Base-by-base conservation (phyloP, 2,888 invertebrate genomes). In the Lasioglossum oenotherae region DNA sequence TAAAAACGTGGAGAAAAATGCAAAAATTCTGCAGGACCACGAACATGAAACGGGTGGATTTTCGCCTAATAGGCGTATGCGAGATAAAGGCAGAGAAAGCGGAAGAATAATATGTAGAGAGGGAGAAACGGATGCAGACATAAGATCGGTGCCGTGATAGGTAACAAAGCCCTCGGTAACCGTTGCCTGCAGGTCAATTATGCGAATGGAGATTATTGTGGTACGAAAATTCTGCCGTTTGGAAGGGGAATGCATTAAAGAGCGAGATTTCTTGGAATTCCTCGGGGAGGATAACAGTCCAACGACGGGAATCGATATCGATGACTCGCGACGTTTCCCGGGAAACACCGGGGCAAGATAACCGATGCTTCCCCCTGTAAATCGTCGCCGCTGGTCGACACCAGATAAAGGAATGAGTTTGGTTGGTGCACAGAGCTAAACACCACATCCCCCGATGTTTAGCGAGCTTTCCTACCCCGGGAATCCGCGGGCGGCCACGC, bases 321-420 rank as follows among this genome's bases (percentile, higher is more conserved):
- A 69, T 74, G 44, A 67, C 38, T 57, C 46, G 46, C 44, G 74
- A 80, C 16, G 31, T 81, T 81, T 80, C 35, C 41, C 75, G 60
- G 35, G 49, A 44, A 74, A 53, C 41, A 78, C 69, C 57, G 16
- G 16, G 27, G 67, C 60, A 19, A 82, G 82, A 78, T 87, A 86
- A 87, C 69, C 79, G 69, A 57, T 64, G 74, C 44, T 85, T 77
- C 60, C 49, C 80, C 35, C 27, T 77, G 84, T 77, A 82, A 86
- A 78, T 74, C 76, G 75, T 71, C 41, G 44, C 38, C 75, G 69
- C 67, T 75, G 82, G 73, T 44, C 27, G 64, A 49, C 53, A 38
- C 75, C 78, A 82, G 84, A 88, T 86, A 87, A 90, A 82, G 80
- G 81, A 74, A 78, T 76, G 86, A 86, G 84, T 90, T 87, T 85